Evolutionary conservation across 1,140 invertebrate genomes (phyloP), one percentile per base, ranked within the genome.

Genomic region (Diploscapter pachys): DNA sequence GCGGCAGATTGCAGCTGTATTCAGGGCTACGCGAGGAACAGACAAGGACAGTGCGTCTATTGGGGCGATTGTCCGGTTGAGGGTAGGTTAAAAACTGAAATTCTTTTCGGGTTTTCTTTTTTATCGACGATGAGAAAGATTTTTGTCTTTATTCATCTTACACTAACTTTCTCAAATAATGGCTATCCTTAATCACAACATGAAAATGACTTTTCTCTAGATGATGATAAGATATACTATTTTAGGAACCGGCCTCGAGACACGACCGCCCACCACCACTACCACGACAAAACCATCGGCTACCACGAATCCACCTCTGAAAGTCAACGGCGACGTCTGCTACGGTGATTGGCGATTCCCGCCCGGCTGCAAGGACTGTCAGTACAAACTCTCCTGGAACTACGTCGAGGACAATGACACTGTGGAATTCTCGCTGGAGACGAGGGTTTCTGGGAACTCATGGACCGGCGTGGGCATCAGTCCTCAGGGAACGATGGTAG

Each of bases 381-480:
- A 79, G 31, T 86, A 86, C 66, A 75, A 75, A 31, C 76, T 85
- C 9, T 75, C 76, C 3, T 98, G 95, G 95, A 89, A 91, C 81
- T 94, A 93, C 80, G 87, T 91, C 4, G 90, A 91, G 5, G 88
- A 88, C 76, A 89, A 90, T 80, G 93, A 95, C 84, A 89, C 91
- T 49, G 91, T 98, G 65, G 89, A 89, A 50, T 98, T 97, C 86
- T 92, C 91, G 3, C 91, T 98, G n/a, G 89, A 90, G 13, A 94
- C 93, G 0, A 91, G 89, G 8, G 88, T 93, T 76, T 90, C 89
- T 0, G 65, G 66, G 4, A 90, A 93, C 74, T 89, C 90, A 9
- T 98, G 95, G 95, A 95, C 94, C 3, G 95, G 94, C 3, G 93
- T 97, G 77, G 94, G 92, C 9, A 95, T 97, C 86, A 94, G 93